phyloP scores from a whole-genome alignment of 2,797 vertebrate genomes.

The Meriones psammophilus region DNA sequence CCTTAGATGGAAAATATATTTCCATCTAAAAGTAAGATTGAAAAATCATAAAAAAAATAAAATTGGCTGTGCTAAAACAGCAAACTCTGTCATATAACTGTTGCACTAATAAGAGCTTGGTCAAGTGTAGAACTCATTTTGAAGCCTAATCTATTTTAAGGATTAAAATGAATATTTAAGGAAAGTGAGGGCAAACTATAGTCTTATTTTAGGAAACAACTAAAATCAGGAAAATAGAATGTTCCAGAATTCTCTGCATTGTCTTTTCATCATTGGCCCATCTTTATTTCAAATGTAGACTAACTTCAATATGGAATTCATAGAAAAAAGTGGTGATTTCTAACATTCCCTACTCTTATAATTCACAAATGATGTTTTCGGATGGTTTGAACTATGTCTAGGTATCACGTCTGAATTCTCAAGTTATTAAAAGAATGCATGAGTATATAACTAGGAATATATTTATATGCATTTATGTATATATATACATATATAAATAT shows the following conservation, averaged over 20 bases:
- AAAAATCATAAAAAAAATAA: constrained; percentile 56
- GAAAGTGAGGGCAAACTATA: neutral
- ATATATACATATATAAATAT: neutral
- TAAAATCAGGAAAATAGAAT: constrained; percentile 29
- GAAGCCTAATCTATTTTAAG: constrained; percentile 34
- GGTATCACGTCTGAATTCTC: neutral
- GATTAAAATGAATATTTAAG: constrained; percentile 23
- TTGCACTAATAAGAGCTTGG: constrained; percentile 56
- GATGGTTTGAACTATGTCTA: neutral
- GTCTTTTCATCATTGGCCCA: neutral
- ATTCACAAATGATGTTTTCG: neutral
- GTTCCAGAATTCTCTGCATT: constrained; percentile 23
- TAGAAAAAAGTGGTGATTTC: neutral
- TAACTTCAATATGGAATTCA: neutral
- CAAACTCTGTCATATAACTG: constrained; percentile 26
- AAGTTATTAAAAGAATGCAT: neutral
- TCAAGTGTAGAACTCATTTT: constrained; percentile 39
- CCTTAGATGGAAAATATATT: neutral
- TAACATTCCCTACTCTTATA: neutral
- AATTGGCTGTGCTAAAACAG: neutral
- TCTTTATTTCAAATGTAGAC: neutral
- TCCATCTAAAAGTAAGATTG: neutral
- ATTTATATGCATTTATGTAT: neutral
- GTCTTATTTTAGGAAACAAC: constrained; percentile 21
- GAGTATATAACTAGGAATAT: no score